A percentile compares a stretch with the other conserved stretches of the same genome.
These are phyloP conservation scores for Eumerus sabulonum DNA, from an alignment of 2,888 invertebrate species.

Conservation along the genomic window DNA sequence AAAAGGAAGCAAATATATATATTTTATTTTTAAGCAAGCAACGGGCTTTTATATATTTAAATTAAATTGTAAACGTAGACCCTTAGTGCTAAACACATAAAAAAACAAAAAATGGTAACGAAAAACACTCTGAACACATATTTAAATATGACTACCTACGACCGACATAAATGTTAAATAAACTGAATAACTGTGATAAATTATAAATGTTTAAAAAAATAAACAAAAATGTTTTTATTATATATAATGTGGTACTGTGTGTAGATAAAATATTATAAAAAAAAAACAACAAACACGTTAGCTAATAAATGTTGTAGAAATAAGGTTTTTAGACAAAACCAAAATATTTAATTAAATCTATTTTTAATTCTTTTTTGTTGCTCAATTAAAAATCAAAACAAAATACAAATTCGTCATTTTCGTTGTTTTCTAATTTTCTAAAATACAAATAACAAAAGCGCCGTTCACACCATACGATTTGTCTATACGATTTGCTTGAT, in stretches of 20 bases:
- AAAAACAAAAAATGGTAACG: no score
- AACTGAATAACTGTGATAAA: slow-evolving; percentile 69
- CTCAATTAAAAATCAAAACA: slow-evolving; percentile 42
- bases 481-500: no score
- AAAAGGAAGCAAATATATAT: slow-evolving; percentile 48
- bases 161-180: slow-evolving; percentile 64
- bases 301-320: slow-evolving; percentile 61
- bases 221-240: slow-evolving; percentile 53
- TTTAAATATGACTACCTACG: not conserved
- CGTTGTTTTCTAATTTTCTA: not conserved
- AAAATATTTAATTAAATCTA: slow-evolving; percentile 27
- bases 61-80: slow-evolving; percentile 37
- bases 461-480: no score
- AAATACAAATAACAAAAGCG: slow-evolving; percentile 7
- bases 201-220: slow-evolving; percentile 67
- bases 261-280: slow-evolving; percentile 36
- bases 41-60: slow-evolving; percentile 55
- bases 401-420: not conserved
- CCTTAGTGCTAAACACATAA: slow-evolving; percentile 55
- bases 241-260: slow-evolving; percentile 61
- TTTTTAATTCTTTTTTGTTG: slow-evolving; percentile 48
- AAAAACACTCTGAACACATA: slow-evolving; percentile 47
- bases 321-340: slow-evolving; percentile 33
- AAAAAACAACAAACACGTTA: slow-evolving; percentile 27
- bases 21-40: slow-evolving; percentile 63